Evolutionary conservation across 2,888 invertebrate species (phyloP).

Genomic region (Cheilosia vulpina): DNA sequence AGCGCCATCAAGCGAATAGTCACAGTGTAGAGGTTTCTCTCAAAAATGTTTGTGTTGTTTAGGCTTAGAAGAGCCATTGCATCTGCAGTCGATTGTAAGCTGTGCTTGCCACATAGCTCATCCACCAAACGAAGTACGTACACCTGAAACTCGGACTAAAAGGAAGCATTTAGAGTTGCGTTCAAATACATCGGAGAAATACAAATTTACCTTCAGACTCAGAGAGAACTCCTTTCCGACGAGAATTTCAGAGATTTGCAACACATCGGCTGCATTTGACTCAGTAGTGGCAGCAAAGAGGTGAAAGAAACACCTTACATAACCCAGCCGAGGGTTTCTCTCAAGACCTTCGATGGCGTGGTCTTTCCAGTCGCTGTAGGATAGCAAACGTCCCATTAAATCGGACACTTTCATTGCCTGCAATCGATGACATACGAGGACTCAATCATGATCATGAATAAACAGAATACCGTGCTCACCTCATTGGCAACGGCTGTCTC

Average conservation of each 20-base stretch:
- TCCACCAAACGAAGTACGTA: constrained; percentile 79
- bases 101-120: constrained; percentile 76
- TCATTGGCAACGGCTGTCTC: constrained; percentile 78
- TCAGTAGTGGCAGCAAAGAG: constrained; percentile 78
- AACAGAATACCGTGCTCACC: constrained; percentile 31
- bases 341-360: constrained; percentile 80
- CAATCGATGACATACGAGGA: background rate
- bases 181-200: background rate
- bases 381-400: constrained; percentile 81
- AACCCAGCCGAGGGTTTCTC: constrained; percentile 79
- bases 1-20: constrained; percentile 81
- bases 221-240: constrained; percentile 79
- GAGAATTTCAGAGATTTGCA: constrained; percentile 78
- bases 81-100: constrained; percentile 31
- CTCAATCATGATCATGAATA: background rate
- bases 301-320: constrained; percentile 81
- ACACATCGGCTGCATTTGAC: constrained; percentile 77
- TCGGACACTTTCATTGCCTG: constrained; percentile 81
- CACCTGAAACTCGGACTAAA: constrained; percentile 79
- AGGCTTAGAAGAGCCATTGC: constrained; percentile 52
- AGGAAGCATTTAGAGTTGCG: background rate
- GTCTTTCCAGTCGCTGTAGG: constrained; percentile 81
- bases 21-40: constrained; percentile 79
- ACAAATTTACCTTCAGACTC: constrained; percentile 77
- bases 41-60: constrained; percentile 59